phyloP scores from a whole-genome alignment of 2,888 invertebrate species.

The Allolobophora icterica region DNA sequence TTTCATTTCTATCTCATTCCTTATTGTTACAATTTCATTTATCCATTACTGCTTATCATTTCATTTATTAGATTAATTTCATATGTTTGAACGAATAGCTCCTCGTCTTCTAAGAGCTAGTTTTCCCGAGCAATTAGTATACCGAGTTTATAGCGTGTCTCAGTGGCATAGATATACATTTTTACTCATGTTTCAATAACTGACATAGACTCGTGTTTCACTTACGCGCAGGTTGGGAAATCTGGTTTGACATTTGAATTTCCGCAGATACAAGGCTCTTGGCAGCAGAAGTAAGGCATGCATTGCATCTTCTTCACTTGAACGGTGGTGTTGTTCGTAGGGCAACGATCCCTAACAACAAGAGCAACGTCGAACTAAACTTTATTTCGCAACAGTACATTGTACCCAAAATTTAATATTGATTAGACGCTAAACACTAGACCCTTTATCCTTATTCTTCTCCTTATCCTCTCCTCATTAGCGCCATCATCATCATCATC shows the following conservation, averaged over 20 bases:
- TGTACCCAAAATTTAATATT: background rate
- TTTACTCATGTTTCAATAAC: no score
- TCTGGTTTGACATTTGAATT: background rate
- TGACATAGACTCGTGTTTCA: background rate
- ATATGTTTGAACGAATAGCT: no score
- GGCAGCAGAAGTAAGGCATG: background rate
- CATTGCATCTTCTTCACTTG: constrained; percentile 1
- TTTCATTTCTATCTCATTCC: no score
- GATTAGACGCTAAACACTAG: background rate
- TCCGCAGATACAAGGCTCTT: background rate
- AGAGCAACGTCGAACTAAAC: background rate
- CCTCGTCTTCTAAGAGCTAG: no score
- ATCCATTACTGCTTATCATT: no score
- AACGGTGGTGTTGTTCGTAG: background rate
- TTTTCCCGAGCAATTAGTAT: no score
- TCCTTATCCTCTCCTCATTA: background rate
- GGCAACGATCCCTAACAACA: constrained; percentile 21
- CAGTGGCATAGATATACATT: no score
- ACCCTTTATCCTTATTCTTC: background rate
- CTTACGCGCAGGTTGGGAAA: background rate
- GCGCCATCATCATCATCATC: background rate
- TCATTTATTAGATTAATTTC: no score
- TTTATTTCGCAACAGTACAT: background rate
- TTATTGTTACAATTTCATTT: no score
- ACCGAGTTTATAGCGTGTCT: no score